A percentile compares a stretch with the other conserved stretches of the same genome.
Evolutionary conservation across 30 jellyfish, hydroid and myxozoan genomes (phyloP).

Genomic region (Hydractinia symbiolongicarpus): DNA sequence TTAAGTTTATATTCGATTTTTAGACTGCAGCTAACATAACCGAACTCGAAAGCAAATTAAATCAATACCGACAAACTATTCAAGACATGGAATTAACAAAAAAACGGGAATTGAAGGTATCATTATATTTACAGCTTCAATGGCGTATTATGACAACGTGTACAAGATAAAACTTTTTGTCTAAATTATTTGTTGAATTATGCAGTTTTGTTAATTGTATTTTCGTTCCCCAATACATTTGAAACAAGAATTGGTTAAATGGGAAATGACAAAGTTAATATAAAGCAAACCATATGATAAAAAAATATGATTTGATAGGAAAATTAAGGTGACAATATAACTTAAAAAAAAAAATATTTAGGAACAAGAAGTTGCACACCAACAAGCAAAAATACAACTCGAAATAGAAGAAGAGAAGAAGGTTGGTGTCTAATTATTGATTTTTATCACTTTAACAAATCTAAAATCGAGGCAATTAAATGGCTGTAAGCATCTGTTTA

Average conservation of each 20-base stretch:
- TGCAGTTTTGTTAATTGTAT: no score
- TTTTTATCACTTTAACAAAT: not conserved
- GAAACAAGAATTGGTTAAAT: no score
- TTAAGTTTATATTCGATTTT: not conserved
- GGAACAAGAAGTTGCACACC: constrained; percentile 9
- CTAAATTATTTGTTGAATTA: not conserved
- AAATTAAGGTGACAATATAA: no score
- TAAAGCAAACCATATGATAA: no score
- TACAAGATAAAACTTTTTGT: not conserved
- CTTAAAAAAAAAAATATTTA: not conserved
- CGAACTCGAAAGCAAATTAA: constrained; percentile 44
- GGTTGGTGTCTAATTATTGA: not conserved
- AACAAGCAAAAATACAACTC: constrained; percentile 18
- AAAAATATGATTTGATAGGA: no score
- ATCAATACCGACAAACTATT: constrained; percentile 33
- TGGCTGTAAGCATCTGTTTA: not conserved
- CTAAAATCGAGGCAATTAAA: not conserved
- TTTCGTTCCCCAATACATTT: no score
- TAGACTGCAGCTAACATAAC: constrained; percentile 48
- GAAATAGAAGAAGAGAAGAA: constrained; percentile 9
- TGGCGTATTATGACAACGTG: not conserved
- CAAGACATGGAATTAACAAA: constrained; percentile 58
- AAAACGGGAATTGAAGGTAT: constrained; percentile 53
- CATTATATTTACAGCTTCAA: not conserved
- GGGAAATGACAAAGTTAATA: no score